These are phyloP conservation scores for Craniophora ligustri DNA, from an alignment of 2,888 invertebrate species.

Conservation along the genomic window DNA sequence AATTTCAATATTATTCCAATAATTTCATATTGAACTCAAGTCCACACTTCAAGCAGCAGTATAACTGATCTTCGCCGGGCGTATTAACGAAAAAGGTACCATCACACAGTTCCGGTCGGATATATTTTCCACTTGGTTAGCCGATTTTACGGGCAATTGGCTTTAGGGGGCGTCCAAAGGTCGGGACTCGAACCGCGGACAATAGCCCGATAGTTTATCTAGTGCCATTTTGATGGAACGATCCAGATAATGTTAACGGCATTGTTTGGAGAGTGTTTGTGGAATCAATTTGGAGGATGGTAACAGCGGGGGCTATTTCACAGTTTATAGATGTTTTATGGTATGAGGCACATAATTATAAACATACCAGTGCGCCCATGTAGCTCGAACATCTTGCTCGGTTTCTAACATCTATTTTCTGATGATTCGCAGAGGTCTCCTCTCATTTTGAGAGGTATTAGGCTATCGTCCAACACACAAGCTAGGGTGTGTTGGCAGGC, in stretches of 20 bases:
- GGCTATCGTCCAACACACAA: no score
- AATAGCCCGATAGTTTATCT: slow-evolving; percentile 78
- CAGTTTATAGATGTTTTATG: no score
- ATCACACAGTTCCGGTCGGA: slow-evolving; percentile 72
- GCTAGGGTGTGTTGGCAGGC: no score
- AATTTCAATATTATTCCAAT: no score
- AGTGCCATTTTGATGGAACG: slow-evolving; percentile 78
- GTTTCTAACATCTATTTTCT: no score
- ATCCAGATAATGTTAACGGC: slow-evolving; percentile 79
- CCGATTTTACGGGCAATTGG: slow-evolving; percentile 87
- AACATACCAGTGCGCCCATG: no score
- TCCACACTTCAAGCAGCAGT: slow-evolving; percentile 3
- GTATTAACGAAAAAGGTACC: slow-evolving; percentile 79
- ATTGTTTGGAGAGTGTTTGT: slow-evolving; percentile 36
- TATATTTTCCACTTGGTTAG: slow-evolving; percentile 87
- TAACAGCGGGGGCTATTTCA: no score
- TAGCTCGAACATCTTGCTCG: no score
- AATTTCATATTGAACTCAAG: slow-evolving; percentile 5
- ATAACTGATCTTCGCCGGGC: slow-evolving; percentile 55
- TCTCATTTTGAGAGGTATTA: no score
- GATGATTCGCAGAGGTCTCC: no score
- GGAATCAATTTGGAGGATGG: slow-evolving; percentile 42
- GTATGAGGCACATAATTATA: no score
- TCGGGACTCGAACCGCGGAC: slow-evolving; percentile 74
- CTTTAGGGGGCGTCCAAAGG: slow-evolving; percentile 69